Evolutionary conservation across 2,888 invertebrate species (phyloP), one percentile per base, ranked within the genome.

Genomic region (Leucoptera coffeella): DNA sequence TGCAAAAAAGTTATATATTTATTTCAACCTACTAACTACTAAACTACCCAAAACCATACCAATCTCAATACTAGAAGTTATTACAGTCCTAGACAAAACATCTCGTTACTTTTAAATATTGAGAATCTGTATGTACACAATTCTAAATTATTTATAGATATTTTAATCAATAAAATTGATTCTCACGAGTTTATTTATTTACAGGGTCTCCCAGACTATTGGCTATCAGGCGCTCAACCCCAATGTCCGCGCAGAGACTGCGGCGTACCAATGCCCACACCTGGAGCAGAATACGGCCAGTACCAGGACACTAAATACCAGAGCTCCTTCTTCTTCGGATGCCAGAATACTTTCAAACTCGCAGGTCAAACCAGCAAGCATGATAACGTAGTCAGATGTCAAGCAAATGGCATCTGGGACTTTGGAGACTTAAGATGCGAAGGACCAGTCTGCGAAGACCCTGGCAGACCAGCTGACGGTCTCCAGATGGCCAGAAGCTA

Each of bases 381-480:
- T 38, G 93, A 95, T 43, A 91, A 91, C 47, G 86, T 89, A 8
- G 95, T 97, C 1, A 72, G 86, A 33, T 96, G 96, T 55, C 85
- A 87, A 62, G 83, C 84, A 1, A 92, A 92, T 45, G 91, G 92
- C 2, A 84, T 88, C 32, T 97, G 97, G 97, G 96, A 96, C 67
- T 94, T 96, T 50, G 96, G 96, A 14, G 92, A 93, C 48, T 72
- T 97, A 26, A 73, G 91, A 28, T 97, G 97, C 47, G 94, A 95
- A 71, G 96, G 95, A 12, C 95, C 95, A 3, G 94, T 95, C 2
- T 95, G 95, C 51, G 88, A 90, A 52, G 95, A 96, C 57, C 95
- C 95, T 0, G 92, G 94, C 2, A 78, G 91, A 42, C 95, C 95
- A 1, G 85, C 89, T 32, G 95, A 95, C 58, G 95, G 95, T 12